Percentiles rank a stretch among this genome's conserved stretches.
phyloP scores from a whole-genome alignment of 2,113 vertebrate species.

The Ochotona curzoniae region DNA sequence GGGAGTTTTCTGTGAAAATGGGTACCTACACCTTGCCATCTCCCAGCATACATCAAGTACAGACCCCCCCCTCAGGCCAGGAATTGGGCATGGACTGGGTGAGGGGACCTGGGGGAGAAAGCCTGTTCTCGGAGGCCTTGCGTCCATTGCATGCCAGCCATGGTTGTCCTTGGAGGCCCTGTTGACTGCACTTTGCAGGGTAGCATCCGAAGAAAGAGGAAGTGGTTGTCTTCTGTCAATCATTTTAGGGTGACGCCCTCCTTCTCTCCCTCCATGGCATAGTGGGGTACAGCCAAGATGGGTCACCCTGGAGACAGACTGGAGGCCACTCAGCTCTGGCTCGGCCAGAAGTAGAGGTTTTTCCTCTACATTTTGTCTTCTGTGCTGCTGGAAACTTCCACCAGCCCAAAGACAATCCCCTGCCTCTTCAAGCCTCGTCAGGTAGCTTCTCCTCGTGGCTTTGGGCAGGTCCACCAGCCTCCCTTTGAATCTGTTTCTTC shows the following conservation, averaged over 20 bases:
- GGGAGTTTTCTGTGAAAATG: constrained; percentile 28
- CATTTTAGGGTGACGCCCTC: not conserved
- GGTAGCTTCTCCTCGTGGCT: not conserved
- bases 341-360: not conserved
- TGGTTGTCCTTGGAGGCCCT: not conserved
- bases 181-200: not conserved
- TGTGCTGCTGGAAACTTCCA: not conserved
- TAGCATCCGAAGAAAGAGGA: constrained; percentile 55
- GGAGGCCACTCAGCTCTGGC: not conserved
- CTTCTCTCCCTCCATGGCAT: not conserved
- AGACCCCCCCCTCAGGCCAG: not conserved
- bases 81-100: not conserved
- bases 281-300: not conserved
- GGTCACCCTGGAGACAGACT: not conserved
- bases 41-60: not conserved
- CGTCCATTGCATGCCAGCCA: not conserved
- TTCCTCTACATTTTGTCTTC: not conserved
- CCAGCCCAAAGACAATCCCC: not conserved
- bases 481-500: not conserved
- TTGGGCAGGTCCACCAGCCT: not conserved
- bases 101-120: constrained; percentile 10
- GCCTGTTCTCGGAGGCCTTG: not conserved
- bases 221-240: constrained; percentile 30
- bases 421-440: not conserved
- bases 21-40: constrained; percentile 1